Conservation (phyloP, 2,113 vertebrate genomes). For the Amphilophus citrinellus region DNA sequence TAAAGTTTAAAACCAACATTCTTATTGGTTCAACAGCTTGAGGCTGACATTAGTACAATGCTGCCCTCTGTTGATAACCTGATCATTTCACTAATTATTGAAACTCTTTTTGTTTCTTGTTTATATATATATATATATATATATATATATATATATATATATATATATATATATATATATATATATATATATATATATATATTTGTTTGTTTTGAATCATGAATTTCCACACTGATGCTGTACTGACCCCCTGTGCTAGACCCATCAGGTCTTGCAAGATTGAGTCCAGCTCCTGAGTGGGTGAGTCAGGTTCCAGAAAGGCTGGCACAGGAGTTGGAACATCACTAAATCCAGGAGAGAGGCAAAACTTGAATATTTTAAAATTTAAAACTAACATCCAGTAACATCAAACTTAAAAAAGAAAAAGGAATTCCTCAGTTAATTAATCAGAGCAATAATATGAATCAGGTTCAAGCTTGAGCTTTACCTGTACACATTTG, state of each 20-base stretch:
- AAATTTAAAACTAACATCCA: neutral
- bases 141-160: too few relatives aligned
- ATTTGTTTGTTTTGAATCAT: neutral
- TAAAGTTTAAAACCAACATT: neutral
- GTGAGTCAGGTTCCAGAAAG: constrained; percentile 48
- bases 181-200: neutral
- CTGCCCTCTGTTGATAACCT: constrained; percentile 71
- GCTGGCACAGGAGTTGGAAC: constrained; percentile 55
- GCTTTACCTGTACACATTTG: constrained; percentile 54
- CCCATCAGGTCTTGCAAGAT: constrained; percentile 77
- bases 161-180: too few relatives aligned
- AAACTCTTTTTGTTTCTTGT: neutral
- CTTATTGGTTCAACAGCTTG: neutral
- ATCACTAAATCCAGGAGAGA: constrained; percentile 56
- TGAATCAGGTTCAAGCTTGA: neutral
- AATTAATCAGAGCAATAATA: neutral
- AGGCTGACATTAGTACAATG: constrained; percentile 12
- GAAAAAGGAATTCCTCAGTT: neutral
- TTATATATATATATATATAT: too few relatives aligned
- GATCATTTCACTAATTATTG: neutral
- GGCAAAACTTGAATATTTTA: neutral
- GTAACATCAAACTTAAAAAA: neutral
- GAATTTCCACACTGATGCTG: neutral
- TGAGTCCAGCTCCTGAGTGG: constrained; percentile 76
- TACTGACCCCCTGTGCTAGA: constrained; percentile 66